Conservation (phyloP, 2,797 vertebrate species). For the Phrynocephalus guinanensis region DNA sequence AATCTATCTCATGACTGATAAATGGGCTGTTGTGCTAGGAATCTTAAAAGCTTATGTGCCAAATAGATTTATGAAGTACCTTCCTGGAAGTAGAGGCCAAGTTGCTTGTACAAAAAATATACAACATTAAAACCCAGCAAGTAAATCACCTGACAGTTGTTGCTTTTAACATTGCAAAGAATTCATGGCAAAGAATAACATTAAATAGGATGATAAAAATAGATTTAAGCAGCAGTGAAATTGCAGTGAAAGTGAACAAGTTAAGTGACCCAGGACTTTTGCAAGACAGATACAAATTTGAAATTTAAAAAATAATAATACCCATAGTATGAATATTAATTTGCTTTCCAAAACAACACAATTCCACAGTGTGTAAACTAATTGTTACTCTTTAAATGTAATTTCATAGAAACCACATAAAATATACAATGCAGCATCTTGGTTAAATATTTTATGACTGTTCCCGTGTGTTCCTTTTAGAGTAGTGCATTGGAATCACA, state of each 20-base stretch:
- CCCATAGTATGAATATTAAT: slow-evolving; percentile 50
- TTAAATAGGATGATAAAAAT: slow-evolving; percentile 62
- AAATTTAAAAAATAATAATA: slow-evolving; percentile 28
- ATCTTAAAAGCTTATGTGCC: slow-evolving; percentile 70
- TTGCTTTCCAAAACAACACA: slow-evolving; percentile 68
- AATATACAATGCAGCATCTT: slow-evolving; percentile 62
- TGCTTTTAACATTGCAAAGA: slow-evolving; percentile 54
- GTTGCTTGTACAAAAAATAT: slow-evolving; percentile 65
- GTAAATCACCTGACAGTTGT: slow-evolving; percentile 60
- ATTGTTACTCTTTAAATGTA: slow-evolving; percentile 67
- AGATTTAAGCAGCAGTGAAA: slow-evolving; percentile 57
- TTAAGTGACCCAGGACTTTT: slow-evolving; percentile 58
- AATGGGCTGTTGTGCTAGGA: slow-evolving; percentile 67
- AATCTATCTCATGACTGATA: slow-evolving; percentile 76
- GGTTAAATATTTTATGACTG: slow-evolving; percentile 55
- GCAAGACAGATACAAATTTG: slow-evolving; percentile 50
- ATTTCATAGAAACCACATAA: slow-evolving; percentile 78
- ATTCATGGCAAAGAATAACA: slow-evolving; percentile 59
- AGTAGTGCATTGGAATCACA: slow-evolving; percentile 55
- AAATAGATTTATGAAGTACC: slow-evolving; percentile 71
- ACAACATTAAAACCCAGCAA: slow-evolving; percentile 57
- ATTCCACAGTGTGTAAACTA: slow-evolving; percentile 74
- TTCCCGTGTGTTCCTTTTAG: slow-evolving; percentile 42
- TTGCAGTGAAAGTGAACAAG: slow-evolving; percentile 48
- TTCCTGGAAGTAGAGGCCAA: slow-evolving; percentile 65